Conservation (phyloP, 1,140 invertebrate genomes). For the Euglossa dilemma region DNA sequence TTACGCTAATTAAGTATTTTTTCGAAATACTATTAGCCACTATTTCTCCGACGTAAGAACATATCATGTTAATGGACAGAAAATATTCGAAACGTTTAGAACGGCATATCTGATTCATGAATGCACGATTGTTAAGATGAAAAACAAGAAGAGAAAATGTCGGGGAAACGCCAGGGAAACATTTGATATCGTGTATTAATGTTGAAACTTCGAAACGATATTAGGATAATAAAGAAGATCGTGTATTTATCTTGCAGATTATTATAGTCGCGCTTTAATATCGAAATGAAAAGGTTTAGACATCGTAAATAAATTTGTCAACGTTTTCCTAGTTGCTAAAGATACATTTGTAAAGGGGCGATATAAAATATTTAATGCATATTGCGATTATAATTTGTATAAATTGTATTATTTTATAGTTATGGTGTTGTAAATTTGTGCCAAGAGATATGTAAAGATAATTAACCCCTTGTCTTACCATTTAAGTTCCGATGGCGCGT, state of each 20-base stretch:
- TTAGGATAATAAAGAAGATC: conserved; percentile 8
- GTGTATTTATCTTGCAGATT: conserved; percentile 4
- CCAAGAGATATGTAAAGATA: conserved; percentile 20
- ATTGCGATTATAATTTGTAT: conserved; percentile 27
- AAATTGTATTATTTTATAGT: conserved; percentile 30
- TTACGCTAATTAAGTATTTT: conserved; percentile 27
- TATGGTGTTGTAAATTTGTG: conserved; percentile 29
- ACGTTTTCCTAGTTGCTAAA: background rate
- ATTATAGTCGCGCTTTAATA: conserved; percentile 29
- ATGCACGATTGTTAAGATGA: background rate
- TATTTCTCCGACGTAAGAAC: conserved; percentile 25
- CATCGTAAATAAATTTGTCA: background rate
- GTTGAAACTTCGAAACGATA: background rate
- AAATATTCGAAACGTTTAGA: background rate
- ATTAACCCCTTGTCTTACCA: background rate
- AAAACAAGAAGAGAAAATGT: too few species aligned
- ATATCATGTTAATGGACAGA: conserved; percentile 32
- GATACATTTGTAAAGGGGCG: background rate
- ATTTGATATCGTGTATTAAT: conserved; percentile 24
- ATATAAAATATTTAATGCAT: background rate
- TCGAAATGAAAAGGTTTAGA: background rate
- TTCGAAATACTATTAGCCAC: background rate
- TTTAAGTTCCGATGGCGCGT: too few species aligned
- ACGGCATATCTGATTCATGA: background rate
- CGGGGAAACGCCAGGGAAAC: background rate